Conservation (phyloP, 2,797 vertebrate species). For the Philypnodon macrostomus region DNA sequence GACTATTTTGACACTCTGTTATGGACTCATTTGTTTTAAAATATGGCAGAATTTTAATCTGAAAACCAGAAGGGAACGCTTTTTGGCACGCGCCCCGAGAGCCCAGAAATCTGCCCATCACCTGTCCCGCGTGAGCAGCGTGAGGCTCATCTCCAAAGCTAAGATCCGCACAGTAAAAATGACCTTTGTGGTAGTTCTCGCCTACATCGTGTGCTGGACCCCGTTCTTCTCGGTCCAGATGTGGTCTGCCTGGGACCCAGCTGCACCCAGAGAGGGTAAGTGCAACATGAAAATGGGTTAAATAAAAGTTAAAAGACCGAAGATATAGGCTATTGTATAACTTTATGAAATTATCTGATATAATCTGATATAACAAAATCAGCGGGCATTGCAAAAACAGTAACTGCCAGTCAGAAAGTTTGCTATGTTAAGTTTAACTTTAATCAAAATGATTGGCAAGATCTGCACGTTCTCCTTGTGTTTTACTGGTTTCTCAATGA, state of each 20-base stretch:
- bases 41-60: constrained; percentile 96
- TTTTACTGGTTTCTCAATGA: too few relatives aligned
- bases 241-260: constrained; percentile 95
- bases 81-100: constrained; percentile 62
- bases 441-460: not conserved
- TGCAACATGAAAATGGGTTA: too few relatives aligned
- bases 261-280: constrained; percentile 92
- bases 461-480: too few relatives aligned
- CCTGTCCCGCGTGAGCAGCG: constrained; percentile 91
- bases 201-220: constrained; percentile 96
- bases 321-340: too few relatives aligned
- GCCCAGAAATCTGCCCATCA: constrained; percentile 52
- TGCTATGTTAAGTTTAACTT: not conserved
- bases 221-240: constrained; percentile 98
- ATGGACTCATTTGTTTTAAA: constrained; percentile 94
- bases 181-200: constrained; percentile 96
- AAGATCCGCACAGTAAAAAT: constrained; percentile 98
- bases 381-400: not conserved
- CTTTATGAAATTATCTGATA: too few relatives aligned
- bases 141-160: constrained; percentile 92
- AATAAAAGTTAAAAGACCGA: too few relatives aligned
- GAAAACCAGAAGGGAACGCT: constrained; percentile 81
- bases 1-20: constrained; percentile 87
- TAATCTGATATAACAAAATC: too few relatives aligned
- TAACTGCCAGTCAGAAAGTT: too few relatives aligned